Percentiles rank a stretch among this genome's conserved stretches.
phyloP scores from a whole-genome alignment of 2,888 invertebrate genomes.

The Napeogenes sylphis region DNA sequence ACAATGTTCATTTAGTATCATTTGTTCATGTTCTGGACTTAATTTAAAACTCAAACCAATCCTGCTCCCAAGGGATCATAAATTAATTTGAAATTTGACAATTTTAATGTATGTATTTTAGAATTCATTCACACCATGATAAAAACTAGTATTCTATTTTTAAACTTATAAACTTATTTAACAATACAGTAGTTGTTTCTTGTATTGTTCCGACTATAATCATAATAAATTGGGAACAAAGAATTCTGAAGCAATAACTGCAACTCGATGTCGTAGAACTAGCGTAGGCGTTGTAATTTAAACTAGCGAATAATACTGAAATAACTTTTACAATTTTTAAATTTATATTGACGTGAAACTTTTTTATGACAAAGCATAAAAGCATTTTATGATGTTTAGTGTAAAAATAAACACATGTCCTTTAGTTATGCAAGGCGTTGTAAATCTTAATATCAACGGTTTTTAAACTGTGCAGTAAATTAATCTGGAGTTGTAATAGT shows the following conservation, averaged over 20 bases:
- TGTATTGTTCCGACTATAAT: too few relatives aligned
- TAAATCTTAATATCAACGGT: conserved; percentile 1
- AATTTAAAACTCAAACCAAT: too few relatives aligned
- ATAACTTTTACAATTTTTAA: conserved; percentile 9
- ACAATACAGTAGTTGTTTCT: too few relatives aligned
- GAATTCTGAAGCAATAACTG: background rate
- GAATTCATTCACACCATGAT: too few relatives aligned
- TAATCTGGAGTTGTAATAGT: background rate
- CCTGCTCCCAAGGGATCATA: too few relatives aligned
- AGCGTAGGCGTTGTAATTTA: conserved; percentile 9
- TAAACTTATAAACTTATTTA: too few relatives aligned
- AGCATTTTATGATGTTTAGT: conserved; percentile 9
- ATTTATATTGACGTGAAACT: conserved; percentile 7
- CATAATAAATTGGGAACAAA: background rate
- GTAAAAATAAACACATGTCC: conserved; percentile 16
- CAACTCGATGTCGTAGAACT: background rate
- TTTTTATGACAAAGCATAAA: conserved; percentile 17
- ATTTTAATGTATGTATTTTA: too few relatives aligned
- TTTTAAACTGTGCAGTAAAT: background rate
- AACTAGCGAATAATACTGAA: conserved; percentile 2
- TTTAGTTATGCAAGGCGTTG: conserved; percentile 3
- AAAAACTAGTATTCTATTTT: too few relatives aligned
- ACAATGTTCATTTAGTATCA: too few relatives aligned
- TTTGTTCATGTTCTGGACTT: too few relatives aligned
- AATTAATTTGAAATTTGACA: too few relatives aligned